These are phyloP conservation scores for Chlorodrepanis virens DNA, from an alignment of 2,113 vertebrate species.

Conservation along the genomic window DNA sequence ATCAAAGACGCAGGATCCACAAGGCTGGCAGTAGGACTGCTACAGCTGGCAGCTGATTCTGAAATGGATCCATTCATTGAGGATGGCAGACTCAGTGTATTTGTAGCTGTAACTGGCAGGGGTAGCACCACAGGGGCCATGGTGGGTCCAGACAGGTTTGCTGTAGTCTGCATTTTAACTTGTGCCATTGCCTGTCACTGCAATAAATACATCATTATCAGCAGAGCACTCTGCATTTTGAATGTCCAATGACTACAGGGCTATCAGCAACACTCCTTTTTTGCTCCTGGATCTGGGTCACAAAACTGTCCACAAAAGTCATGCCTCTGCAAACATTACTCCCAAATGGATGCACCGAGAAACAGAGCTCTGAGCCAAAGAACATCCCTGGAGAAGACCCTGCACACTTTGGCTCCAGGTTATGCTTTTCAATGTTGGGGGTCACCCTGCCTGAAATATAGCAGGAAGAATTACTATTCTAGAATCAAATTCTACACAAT, in stretches of 20 bases:
- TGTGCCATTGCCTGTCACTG: constrained; percentile 90
- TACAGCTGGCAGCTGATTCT: constrained; percentile 77
- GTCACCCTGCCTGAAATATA: neutral
- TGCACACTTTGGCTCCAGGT: accelerated
- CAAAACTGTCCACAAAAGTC: neutral
- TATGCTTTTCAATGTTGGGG: neutral
- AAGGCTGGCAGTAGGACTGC: constrained; percentile 78
- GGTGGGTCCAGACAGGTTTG: constrained; percentile 82
- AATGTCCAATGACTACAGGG: neutral
- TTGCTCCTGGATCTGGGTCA: neutral
- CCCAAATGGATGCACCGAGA: neutral
- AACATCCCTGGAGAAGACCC: neutral
- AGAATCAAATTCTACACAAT: neutral
- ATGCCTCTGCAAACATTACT: neutral
- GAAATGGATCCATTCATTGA: constrained; percentile 86
- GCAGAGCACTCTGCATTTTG: neutral
- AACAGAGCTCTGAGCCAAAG: neutral
- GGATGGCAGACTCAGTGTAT: constrained; percentile 82
- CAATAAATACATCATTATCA: constrained; percentile 19
- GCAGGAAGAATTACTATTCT: neutral
- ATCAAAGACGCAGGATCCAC: constrained; percentile 78
- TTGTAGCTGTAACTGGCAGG: constrained; percentile 78
- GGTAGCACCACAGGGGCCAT: constrained; percentile 79
- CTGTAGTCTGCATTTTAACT: constrained; percentile 90
- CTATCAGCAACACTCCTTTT: neutral